These are phyloP conservation scores for Limanda limanda DNA, from an alignment of 2,113 vertebrate genomes.

Conservation along the genomic window DNA sequence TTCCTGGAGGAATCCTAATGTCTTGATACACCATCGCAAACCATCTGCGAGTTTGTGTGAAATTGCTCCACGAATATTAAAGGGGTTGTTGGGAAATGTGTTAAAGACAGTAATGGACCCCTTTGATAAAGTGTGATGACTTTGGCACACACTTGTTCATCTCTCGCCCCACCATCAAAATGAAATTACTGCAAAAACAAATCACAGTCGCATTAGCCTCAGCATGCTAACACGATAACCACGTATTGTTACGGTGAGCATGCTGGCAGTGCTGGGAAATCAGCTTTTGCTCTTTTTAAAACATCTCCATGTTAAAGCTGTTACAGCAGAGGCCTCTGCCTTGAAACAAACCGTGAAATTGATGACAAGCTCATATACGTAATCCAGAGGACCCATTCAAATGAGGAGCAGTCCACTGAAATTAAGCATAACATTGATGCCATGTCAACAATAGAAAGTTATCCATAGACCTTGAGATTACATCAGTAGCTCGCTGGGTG, in stretches of 20 bases:
- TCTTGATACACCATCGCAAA: no score
- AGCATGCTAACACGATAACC: background rate
- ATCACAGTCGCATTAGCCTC: no score
- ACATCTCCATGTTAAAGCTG: constrained; percentile 21
- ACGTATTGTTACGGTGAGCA: background rate
- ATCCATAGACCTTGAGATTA: background rate
- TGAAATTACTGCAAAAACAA: no score
- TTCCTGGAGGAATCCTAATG: no score
- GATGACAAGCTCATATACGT: constrained; percentile 62
- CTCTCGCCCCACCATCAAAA: no score
- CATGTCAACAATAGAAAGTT: background rate
- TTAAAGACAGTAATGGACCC: no score
- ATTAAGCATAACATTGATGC: background rate
- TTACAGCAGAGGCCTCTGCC: constrained; percentile 23
- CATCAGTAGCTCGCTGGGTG: constrained; percentile 8
- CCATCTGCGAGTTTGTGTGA: background rate
- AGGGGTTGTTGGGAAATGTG: no score
- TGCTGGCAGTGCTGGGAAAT: no score
- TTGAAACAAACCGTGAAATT: constrained; percentile 61
- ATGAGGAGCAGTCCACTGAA: constrained; percentile 47
- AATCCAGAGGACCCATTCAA: constrained; percentile 50
- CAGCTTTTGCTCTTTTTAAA: background rate
- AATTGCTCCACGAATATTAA: background rate
- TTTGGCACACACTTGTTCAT: no score
- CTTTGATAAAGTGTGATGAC: no score